Conservation (phyloP, 2,797 vertebrate genomes). For the Melanotaenia maccullochi region DNA sequence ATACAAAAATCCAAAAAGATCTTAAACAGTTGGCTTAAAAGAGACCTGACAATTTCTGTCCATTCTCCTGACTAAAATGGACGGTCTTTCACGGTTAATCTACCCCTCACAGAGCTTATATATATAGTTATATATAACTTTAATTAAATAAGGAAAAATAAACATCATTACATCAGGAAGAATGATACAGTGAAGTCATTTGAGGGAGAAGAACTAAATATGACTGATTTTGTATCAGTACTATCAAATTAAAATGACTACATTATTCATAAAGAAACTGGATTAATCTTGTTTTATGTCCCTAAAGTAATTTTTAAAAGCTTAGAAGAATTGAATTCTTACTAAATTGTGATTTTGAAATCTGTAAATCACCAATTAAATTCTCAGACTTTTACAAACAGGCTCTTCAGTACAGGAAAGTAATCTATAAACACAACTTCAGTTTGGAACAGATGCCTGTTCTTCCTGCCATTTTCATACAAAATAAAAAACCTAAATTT, state of each 20-base stretch:
- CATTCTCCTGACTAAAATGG: fast-evolving
- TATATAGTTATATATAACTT: not conserved
- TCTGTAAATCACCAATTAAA: not conserved
- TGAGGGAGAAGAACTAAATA: not conserved
- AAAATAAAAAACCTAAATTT: too few species aligned
- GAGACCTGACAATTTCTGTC: fast-evolving
- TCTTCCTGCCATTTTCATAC: too few species aligned
- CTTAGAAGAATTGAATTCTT: too few species aligned
- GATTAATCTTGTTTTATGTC: too few species aligned
- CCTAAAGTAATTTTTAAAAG: too few species aligned
- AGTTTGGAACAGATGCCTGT: too few species aligned
- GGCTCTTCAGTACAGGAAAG: not conserved
- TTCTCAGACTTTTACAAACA: not conserved
- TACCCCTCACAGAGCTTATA: not conserved
- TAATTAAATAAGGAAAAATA: not conserved
- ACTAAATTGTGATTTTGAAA: too few species aligned
- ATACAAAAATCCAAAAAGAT: not conserved
- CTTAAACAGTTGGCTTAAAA: fast-evolving
- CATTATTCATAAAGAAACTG: too few species aligned
- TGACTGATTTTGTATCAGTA: too few species aligned
- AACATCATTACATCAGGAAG: not conserved
- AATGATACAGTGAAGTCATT: not conserved
- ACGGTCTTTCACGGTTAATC: not conserved
- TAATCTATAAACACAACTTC: not conserved
- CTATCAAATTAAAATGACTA: too few species aligned